These are phyloP conservation scores for Haliaeetus leucogaster DNA, from an alignment of 2,113 vertebrate genomes.

Conservation along the genomic window DNA sequence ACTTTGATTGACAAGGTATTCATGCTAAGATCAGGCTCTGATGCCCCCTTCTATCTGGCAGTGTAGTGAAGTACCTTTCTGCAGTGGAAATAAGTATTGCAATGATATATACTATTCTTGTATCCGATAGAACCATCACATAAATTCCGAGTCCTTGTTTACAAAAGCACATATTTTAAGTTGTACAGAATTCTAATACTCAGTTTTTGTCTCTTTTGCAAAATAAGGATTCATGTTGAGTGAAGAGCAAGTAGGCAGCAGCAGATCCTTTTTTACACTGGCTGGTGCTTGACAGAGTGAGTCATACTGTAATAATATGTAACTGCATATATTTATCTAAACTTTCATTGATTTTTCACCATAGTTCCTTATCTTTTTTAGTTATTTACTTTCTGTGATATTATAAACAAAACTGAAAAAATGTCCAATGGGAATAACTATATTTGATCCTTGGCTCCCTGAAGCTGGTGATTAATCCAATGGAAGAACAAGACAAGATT, in stretches of 20 bases:
- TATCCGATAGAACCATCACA: not conserved
- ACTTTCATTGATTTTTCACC: not conserved
- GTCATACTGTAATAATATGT: conserved; percentile 9
- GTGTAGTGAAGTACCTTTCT: not conserved
- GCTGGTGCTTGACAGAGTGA: conserved; percentile 30
- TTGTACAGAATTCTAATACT: not conserved
- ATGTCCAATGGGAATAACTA: not conserved
- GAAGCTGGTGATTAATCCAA: not conserved
- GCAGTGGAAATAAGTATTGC: not conserved
- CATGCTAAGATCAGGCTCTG: not conserved
- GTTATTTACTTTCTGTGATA: not conserved
- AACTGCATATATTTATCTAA: not conserved
- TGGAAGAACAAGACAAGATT: not conserved
- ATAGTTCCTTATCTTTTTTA: not conserved
- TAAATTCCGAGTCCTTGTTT: not conserved
- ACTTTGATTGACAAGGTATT: not conserved
- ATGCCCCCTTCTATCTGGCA: not conserved
- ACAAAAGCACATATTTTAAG: not conserved
- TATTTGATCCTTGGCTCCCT: not conserved
- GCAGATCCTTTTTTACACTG: conserved; percentile 3
- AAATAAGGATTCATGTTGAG: not conserved
- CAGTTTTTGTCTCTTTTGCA: not conserved
- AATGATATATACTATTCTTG: not conserved
- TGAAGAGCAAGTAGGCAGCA: conserved; percentile 33
- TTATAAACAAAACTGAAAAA: not conserved